These are phyloP conservation scores for Emydocephalus ijimae DNA, from an alignment of 2,113 vertebrate species.

Conservation along the genomic window DNA sequence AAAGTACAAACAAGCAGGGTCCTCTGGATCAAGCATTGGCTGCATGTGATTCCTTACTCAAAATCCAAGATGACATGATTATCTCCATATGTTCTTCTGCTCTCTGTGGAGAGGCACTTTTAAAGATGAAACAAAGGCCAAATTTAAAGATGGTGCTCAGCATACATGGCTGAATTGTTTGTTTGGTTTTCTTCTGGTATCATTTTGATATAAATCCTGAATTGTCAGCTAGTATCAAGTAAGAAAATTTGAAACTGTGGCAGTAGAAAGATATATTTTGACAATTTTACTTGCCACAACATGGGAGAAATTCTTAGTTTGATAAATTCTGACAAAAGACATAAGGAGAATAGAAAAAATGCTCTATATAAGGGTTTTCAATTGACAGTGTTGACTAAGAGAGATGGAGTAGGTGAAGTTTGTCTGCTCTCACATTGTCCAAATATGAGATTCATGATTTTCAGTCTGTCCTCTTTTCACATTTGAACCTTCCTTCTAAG, in stretches of 20 bases:
- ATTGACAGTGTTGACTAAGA: conserved; percentile 11
- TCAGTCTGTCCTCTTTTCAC: conserved; percentile 12
- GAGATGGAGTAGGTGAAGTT: conserved; percentile 33
- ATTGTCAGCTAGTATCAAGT: conserved; percentile 11
- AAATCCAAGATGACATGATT: background rate
- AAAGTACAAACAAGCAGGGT: background rate
- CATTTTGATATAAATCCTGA: background rate
- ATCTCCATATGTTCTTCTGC: background rate
- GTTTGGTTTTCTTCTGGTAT: background rate
- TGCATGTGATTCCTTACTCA: background rate
- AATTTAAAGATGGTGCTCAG: background rate
- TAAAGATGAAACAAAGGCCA: background rate
- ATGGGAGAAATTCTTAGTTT: conserved; percentile 21
- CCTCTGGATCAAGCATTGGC: background rate
- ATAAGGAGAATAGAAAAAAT: conserved; percentile 32
- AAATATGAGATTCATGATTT: conserved; percentile 9
- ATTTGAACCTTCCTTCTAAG: conserved; percentile 12
- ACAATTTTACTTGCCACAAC: conserved; percentile 14
- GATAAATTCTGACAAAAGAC: conserved; percentile 40
- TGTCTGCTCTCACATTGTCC: conserved; percentile 15
- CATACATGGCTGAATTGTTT: background rate
- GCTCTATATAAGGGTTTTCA: conserved; percentile 2
- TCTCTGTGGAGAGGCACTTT: background rate
- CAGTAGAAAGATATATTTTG: conserved; percentile 6
- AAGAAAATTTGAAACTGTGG: conserved; percentile 17